Conservation (phyloP, 1,140 invertebrate species). For the Hermatobates lingyangjiaoensis region DNA sequence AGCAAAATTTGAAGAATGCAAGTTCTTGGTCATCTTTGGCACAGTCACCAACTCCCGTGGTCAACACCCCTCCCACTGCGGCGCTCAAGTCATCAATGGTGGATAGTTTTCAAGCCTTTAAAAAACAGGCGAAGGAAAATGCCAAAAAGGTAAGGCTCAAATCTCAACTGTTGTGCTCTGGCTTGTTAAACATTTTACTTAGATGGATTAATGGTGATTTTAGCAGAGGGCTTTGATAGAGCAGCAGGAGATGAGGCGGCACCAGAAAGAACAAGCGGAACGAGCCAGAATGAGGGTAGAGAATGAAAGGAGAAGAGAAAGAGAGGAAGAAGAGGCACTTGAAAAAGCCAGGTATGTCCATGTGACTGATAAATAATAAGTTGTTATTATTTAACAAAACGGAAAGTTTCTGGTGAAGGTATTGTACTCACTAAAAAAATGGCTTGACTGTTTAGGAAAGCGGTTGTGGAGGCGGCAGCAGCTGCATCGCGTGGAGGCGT, state of each 20-base stretch:
- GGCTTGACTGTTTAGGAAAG: slow-evolving; percentile 1
- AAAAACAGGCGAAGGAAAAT: slow-evolving; percentile 88
- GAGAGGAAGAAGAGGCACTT: slow-evolving; percentile 60
- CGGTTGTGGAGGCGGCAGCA: background rate
- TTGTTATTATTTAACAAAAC: no score
- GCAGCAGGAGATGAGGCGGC: slow-evolving; percentile 53
- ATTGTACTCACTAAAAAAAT: no score
- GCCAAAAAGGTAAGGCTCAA: slow-evolving; percentile 46
- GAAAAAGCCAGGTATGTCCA: slow-evolving; percentile 47
- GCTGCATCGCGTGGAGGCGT: slow-evolving; percentile 30
- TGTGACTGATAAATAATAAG: no score
- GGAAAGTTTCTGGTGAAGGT: background rate
- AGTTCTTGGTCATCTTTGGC: slow-evolving; percentile 83
- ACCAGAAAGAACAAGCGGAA: slow-evolving; percentile 67
- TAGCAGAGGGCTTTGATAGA: slow-evolving; percentile 61
- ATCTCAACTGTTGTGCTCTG: background rate
- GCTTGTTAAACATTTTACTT: background rate
- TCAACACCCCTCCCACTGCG: slow-evolving; percentile 14
- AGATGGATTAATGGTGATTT: slow-evolving; percentile 3
- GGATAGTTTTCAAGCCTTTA: slow-evolving; percentile 58
- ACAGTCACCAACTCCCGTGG: slow-evolving; percentile 46
- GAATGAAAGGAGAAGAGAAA: slow-evolving; percentile 51
- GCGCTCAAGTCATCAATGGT: slow-evolving; percentile 24
- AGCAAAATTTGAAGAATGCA: slow-evolving; percentile 57
- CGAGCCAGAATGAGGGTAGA: slow-evolving; percentile 58